Percentiles rank a stretch among this genome's conserved stretches.
Conservation (phyloP, 1,140 invertebrate genomes). For the Diachasmimorpha longicaudata region DNA sequence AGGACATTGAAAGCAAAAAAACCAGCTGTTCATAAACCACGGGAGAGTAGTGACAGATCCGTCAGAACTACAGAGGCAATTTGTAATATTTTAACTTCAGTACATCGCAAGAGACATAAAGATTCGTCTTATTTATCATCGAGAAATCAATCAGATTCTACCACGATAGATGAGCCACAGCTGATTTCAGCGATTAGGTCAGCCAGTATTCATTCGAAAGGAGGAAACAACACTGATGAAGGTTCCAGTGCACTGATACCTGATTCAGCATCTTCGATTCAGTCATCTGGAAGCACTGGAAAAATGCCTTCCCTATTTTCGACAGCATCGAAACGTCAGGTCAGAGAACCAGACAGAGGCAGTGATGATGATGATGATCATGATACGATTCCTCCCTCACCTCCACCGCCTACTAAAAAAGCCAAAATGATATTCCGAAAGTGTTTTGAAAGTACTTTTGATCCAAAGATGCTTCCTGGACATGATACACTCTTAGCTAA, state of each 20-base stretch:
- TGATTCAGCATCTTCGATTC: not conserved
- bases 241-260: not conserved
- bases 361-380: conserved; percentile 35
- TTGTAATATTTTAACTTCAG: not conserved
- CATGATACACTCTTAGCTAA: conserved; percentile 65
- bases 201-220: not conserved
- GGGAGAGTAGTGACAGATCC: not conserved
- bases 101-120: not conserved
- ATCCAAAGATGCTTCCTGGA: conserved; percentile 61
- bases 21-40: conserved; percentile 32
- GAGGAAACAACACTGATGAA: not conserved
- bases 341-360: not conserved
- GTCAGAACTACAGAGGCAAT: not conserved
- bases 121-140: not conserved
- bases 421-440: conserved; percentile 66
- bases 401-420: conserved; percentile 56
- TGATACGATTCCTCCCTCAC: conserved; percentile 61
- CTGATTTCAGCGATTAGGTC: not conserved
- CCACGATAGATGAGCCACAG: not conserved
- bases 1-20: conserved; percentile 32
- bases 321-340: not conserved
- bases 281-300: not conserved
- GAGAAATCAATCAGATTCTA: not conserved
- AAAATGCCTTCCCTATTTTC: conserved; percentile 7
- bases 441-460: conserved; percentile 73